phyloP scores from a whole-genome alignment of 2,797 vertebrate species.

The Knipowitschia caucasica region DNA sequence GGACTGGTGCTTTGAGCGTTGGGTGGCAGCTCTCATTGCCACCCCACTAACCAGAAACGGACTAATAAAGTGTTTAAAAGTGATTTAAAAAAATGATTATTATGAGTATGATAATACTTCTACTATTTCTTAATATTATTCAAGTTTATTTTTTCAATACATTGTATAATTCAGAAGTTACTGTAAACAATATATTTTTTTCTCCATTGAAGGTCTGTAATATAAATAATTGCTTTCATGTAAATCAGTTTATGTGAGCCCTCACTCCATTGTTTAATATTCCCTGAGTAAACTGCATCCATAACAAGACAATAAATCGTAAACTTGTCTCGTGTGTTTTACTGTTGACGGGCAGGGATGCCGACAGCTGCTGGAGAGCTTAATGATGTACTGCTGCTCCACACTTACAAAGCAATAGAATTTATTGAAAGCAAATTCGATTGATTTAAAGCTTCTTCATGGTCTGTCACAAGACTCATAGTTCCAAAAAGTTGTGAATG shows the following conservation, averaged over 20 bases:
- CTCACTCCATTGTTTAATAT: slow-evolving; percentile 8
- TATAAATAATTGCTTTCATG: not conserved
- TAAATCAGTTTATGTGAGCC: not conserved
- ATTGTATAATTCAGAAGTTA: not conserved
- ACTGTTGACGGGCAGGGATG: slow-evolving; percentile 8
- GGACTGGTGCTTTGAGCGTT: too few species aligned
- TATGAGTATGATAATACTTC: too few species aligned
- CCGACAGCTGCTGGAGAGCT: slow-evolving; percentile 16
- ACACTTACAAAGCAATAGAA: slow-evolving; percentile 20
- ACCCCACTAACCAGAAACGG: too few species aligned
- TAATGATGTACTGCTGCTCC: slow-evolving; percentile 12
- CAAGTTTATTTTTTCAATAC: too few species aligned
- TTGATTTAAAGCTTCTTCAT: slow-evolving; percentile 26
- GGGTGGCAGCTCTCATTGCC: too few species aligned
- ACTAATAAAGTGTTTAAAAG: too few species aligned
- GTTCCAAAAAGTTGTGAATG: slow-evolving; percentile 22
- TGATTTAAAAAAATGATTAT: too few species aligned
- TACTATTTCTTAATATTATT: too few species aligned
- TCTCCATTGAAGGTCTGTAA: slow-evolving; percentile 4
- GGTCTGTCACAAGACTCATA: slow-evolving; percentile 11
- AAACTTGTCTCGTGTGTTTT: slow-evolving; percentile 14
- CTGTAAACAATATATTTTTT: not conserved
- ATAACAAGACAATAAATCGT: slow-evolving; percentile 8
- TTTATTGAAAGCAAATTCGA: slow-evolving; percentile 13
- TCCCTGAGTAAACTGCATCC: slow-evolving; percentile 1